phyloP scores from a whole-genome alignment of 2,888 invertebrate species.

The Pollenia griseotomentosa region DNA sequence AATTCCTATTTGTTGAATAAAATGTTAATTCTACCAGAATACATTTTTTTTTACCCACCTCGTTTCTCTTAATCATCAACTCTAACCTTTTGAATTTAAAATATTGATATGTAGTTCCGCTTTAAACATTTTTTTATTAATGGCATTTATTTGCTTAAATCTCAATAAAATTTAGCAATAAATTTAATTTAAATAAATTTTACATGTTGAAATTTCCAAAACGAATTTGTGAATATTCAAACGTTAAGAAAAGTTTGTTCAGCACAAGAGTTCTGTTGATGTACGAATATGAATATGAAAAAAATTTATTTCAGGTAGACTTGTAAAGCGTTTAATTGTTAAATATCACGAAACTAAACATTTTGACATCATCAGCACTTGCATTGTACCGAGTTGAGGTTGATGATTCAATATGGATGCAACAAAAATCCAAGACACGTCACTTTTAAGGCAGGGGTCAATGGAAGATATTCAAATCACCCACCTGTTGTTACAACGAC shows the following conservation, averaged over 20 bases:
- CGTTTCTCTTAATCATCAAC: background rate
- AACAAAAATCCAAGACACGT: background rate
- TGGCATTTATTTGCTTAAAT: conserved; percentile 11
- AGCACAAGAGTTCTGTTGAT: conserved; percentile 10
- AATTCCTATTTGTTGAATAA: too few relatives aligned
- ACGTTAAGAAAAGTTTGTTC: background rate
- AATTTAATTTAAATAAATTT: conserved; percentile 55
- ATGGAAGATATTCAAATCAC: background rate
- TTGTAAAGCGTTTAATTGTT: conserved; percentile 7
- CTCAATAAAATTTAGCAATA: conserved; percentile 38
- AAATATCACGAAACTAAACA: background rate
- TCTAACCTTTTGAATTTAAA: background rate
- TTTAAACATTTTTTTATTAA: conserved; percentile 18
- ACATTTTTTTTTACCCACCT: background rate
- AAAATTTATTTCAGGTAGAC: background rate
- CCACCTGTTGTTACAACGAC: background rate
- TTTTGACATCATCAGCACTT: conserved; percentile 19
- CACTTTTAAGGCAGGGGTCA: conserved; percentile 32
- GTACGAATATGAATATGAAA: background rate
- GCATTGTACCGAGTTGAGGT: background rate
- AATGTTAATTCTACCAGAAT: too few relatives aligned
- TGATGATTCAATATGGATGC: conserved; percentile 37
- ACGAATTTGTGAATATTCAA: conserved; percentile 43
- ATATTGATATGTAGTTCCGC: conserved; percentile 30
- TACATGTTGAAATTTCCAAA: conserved; percentile 55